Base-by-base conservation (phyloP, 1,140 invertebrate genomes). In the Gryon sp. region DNA sequence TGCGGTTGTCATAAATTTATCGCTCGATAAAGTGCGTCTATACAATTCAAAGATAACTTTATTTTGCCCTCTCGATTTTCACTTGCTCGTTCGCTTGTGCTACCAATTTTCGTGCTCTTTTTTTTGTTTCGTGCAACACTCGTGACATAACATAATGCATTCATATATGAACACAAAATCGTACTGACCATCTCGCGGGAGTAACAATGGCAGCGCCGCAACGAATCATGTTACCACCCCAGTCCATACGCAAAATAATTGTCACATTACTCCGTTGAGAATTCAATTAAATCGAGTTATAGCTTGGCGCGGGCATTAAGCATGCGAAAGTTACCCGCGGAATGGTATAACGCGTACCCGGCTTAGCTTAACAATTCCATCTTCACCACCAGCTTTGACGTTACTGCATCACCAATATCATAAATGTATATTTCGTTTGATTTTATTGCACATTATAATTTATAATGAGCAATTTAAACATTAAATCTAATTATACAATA, bases 201-300 rank as follows among this genome's bases (percentile, higher is more conserved):
- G 73, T 73, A 79, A 78, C 77, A 75, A 75, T 78, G 55, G 55
- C 48, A 68, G 46, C 62, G 41, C 45, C 50, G 70, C 59, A 76
- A 55, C 79, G 60, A 82, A 80, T 81, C 73, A 78, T 74, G 48
- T 83, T 81, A 80, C 68, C 68, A 24, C 36, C 30, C 53, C 26
- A 72, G 69, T 59, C 70, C 53, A 57, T 53, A 40, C 38, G 11
- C 26, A 48, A 41, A 60, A 76, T 72, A 66, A 53, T 78, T 72
- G 77, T 83, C 74, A 78, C 65, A 65, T 75, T 70, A 69, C 68
- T 68, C 69, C 63, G 66, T 50, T 75, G 70, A 48, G 63, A 66
- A 79, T 78, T 72, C 65, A 73, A 82, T 82, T 79, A 77, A 57
- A 68, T 45, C 50, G 59, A 75, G 41, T 78, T 80, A 82, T 75